phyloP scores from a whole-genome alignment of 2,888 invertebrate genomes.

The Erebia ligea region DNA sequence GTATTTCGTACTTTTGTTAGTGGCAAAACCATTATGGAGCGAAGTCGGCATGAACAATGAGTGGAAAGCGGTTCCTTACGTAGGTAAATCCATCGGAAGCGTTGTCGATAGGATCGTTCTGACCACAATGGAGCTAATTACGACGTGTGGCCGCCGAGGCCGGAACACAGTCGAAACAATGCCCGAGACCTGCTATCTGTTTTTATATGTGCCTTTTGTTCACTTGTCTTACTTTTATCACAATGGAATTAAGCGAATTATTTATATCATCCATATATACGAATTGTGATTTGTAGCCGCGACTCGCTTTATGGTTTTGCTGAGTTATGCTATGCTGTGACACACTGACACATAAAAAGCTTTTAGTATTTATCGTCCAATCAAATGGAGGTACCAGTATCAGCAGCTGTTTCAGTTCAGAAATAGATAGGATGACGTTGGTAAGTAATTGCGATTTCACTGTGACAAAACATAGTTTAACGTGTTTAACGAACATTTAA shows the following conservation, averaged over 20 bases:
- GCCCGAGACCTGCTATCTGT: conserved; percentile 54
- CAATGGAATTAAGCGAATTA: conserved; percentile 46
- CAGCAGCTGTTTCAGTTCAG: no score
- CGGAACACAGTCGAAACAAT: conserved; percentile 68
- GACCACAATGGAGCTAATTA: conserved; percentile 80
- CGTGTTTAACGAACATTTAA: no score
- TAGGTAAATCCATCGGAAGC: conserved; percentile 79
- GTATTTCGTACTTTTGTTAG: background rate
- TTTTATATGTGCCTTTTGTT: conserved; percentile 61
- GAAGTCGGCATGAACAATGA: conserved; percentile 59
- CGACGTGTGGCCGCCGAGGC: conserved; percentile 56
- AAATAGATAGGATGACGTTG: background rate
- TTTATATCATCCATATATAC: conserved; percentile 32
- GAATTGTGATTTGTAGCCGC: conserved; percentile 21
- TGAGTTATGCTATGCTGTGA: conserved; percentile 11
- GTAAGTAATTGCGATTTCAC: background rate
- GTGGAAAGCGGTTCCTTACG: conserved; percentile 70
- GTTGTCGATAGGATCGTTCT: conserved; percentile 72
- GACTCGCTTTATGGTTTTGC: conserved; percentile 17
- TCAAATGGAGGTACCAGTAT: no score
- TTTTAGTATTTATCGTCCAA: background rate
- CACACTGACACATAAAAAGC: conserved; percentile 10
- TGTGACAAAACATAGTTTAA: background rate
- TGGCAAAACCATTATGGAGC: conserved; percentile 31
- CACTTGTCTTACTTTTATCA: conserved; percentile 56